phyloP scores from a whole-genome alignment of 2,888 invertebrate species.

The Polymixis flavicincta region DNA sequence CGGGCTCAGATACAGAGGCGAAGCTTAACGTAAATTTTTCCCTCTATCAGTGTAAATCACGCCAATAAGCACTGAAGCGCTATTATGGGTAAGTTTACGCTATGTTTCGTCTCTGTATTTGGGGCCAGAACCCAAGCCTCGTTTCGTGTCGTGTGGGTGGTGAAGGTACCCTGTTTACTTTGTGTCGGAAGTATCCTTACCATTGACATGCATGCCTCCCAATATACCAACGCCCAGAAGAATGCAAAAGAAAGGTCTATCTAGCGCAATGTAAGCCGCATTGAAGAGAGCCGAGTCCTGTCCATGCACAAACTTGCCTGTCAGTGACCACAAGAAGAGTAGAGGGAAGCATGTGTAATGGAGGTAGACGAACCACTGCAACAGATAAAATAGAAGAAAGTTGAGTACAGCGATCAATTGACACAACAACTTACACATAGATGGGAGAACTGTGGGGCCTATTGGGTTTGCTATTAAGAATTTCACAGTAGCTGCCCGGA shows the following conservation, averaged over 20 bases:
- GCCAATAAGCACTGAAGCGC: too few relatives aligned
- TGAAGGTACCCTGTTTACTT: not conserved
- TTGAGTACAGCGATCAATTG: not conserved
- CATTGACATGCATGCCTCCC: constrained; percentile 50
- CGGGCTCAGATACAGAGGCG: too few relatives aligned
- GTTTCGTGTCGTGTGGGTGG: not conserved
- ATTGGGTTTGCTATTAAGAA: not conserved
- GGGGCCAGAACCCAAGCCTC: not conserved
- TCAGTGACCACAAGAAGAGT: constrained; percentile 42
- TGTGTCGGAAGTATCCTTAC: constrained; percentile 35
- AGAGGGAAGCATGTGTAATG: constrained; percentile 36
- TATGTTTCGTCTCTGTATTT: not conserved
- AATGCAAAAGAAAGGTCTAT: constrained; percentile 53
- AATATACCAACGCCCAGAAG: constrained; percentile 39
- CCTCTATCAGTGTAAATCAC: too few relatives aligned
- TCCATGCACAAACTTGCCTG: constrained; percentile 34
- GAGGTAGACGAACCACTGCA: constrained; percentile 61
- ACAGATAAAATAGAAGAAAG: constrained; percentile 6
- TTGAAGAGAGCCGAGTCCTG: constrained; percentile 38
- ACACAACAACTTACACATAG: too few relatives aligned
- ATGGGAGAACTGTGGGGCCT: not conserved
- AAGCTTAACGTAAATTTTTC: not conserved
- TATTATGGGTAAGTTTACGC: not conserved
- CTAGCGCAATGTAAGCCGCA: constrained; percentile 51
- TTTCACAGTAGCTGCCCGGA: not conserved